These are phyloP conservation scores for Pherbina coryleti DNA, from an alignment of 2,888 invertebrate genomes.

Conservation along the genomic window DNA sequence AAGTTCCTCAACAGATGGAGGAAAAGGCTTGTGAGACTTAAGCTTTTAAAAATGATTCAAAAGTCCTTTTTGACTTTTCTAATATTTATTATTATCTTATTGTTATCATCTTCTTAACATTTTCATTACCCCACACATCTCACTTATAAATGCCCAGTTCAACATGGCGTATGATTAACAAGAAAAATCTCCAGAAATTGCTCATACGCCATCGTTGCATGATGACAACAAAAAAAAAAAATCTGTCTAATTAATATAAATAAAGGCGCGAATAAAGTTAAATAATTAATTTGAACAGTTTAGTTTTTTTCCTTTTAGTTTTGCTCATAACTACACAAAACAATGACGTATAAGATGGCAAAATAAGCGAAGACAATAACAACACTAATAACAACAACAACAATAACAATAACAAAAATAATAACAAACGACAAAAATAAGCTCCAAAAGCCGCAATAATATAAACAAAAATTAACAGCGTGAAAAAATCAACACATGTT, in stretches of 20 bases:
- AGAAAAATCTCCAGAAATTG: neutral
- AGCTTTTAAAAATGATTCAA: too few relatives aligned
- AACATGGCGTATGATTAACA: neutral
- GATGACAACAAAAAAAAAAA: neutral
- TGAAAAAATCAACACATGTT: neutral
- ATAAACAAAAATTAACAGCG: slow-evolving; percentile 19
- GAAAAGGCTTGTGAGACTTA: too few relatives aligned
- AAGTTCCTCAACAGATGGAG: too few relatives aligned
- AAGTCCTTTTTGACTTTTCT: too few relatives aligned
- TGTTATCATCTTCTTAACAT: too few relatives aligned
- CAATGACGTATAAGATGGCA: slow-evolving; percentile 20
- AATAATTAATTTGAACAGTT: neutral
- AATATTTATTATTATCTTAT: too few relatives aligned
- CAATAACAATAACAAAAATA: slow-evolving; percentile 13
- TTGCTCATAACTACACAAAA: slow-evolving; percentile 31
- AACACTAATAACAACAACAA: slow-evolving; percentile 22
- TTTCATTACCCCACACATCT: too few relatives aligned
- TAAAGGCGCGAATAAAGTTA: slow-evolving; percentile 10
- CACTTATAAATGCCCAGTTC: neutral
- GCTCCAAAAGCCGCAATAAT: slow-evolving; percentile 7
- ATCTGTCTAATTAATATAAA: neutral
- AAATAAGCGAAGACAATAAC: neutral
- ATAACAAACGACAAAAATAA: neutral
- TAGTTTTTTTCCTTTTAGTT: slow-evolving; percentile 20
- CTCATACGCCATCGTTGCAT: neutral